A percentile compares a stretch with the other conserved stretches of the same genome.
These are phyloP conservation scores for Hemiprocne comata DNA, from an alignment of 2,113 vertebrate species.

Conservation along the genomic window DNA sequence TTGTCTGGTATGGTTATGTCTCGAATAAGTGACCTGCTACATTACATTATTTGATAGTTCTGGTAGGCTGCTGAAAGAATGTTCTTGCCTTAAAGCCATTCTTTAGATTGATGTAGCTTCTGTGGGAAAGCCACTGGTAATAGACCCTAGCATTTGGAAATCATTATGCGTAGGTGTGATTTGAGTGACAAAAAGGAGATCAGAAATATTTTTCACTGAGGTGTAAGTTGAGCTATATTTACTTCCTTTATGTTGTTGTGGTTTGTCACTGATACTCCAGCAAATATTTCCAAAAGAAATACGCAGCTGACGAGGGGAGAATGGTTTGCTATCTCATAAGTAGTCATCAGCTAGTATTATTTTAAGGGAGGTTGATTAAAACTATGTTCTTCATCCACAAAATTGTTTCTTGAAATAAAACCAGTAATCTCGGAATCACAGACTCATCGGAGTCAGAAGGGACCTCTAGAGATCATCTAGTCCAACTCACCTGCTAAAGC, in stretches of 20 bases:
- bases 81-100: not conserved
- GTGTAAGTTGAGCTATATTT: constrained; percentile 44
- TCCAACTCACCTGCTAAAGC: too few species aligned
- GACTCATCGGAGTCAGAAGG: too few species aligned
- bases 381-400: not conserved
- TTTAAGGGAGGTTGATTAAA: constrained; percentile 32
- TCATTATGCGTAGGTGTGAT: constrained; percentile 6
- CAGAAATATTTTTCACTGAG: constrained; percentile 25
- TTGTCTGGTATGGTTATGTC: not conserved
- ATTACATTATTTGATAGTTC: not conserved
- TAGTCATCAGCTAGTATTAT: constrained; percentile 31
- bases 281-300: constrained; percentile 4
- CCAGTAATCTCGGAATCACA: not conserved
- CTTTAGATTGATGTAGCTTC: not conserved
- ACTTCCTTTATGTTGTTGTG: not conserved
- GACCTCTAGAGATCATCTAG: too few species aligned
- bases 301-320: not conserved
- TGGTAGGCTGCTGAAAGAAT: not conserved
- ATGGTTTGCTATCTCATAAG: not conserved
- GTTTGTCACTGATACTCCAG: constrained; percentile 20
- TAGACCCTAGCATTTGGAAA: constrained; percentile 12
- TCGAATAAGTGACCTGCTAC: not conserved
- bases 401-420: constrained; percentile 30
- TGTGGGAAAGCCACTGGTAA: constrained; percentile 5
- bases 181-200: constrained; percentile 45